These are phyloP conservation scores for honey bee (Apis mellifera) DNA, from an alignment of 1,140 invertebrate species.

Conservation along the genomic window Amel_HAv3.1 CM009935.2:12026001-12026500, in stretches of 20 bases:
- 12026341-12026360: neutral
- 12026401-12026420: neutral
- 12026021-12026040: slow-evolving; percentile 25
- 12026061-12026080: slow-evolving; percentile 26
- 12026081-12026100: slow-evolving; percentile 39
- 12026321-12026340: neutral
- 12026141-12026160: neutral
- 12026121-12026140: slow-evolving; percentile 3
- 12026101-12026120: slow-evolving; percentile 24
- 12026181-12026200: neutral
- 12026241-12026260: neutral
- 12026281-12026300: neutral
- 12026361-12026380: neutral
- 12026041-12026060: slow-evolving; percentile 32
- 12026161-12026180: neutral
- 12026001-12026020: slow-evolving; percentile 34
- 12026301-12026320: neutral
- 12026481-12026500: neutral
- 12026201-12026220: neutral
- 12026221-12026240: neutral
- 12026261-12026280: neutral
- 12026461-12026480: neutral
- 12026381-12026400: neutral
- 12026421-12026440: neutral
- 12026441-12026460: neutral